These are phyloP conservation scores for Hyphantria cunea DNA, from an alignment of 1,140 invertebrate species.

Conservation along the genomic window DNA sequence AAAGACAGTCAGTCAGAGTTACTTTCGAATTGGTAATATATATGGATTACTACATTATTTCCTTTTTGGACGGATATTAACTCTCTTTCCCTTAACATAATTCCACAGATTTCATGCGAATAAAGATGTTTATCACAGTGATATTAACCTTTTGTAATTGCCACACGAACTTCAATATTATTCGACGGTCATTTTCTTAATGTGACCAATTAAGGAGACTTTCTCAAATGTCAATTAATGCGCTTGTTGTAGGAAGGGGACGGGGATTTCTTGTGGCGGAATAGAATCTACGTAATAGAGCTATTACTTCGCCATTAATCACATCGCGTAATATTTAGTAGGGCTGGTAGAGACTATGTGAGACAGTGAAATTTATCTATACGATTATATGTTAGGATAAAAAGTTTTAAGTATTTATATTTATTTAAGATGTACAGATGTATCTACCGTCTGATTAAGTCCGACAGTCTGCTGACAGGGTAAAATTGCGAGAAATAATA, in stretches of 20 bases:
- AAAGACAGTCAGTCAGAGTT: no score
- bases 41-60: no score
- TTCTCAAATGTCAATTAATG: conserved; percentile 30
- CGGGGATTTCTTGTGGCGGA: conserved; percentile 20
- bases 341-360: conserved; percentile 3
- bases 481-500: no score
- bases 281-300: conserved; percentile 32
- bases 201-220: conserved; percentile 18
- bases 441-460: no score
- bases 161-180: conserved; percentile 6
- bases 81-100: no score
- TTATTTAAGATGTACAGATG: no score
- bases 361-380: neutral
- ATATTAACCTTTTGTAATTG: conserved; percentile 21
- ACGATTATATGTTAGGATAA: no score
- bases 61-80: no score
- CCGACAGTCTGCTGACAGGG: no score
- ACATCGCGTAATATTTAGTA: conserved; percentile 22
- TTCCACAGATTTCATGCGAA: neutral
- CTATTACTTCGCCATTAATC: conserved; percentile 35
- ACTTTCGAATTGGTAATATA: no score
- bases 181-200: conserved; percentile 19
- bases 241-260: conserved; percentile 7
- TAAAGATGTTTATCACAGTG: conserved; percentile 20
- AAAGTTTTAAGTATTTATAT: no score